Evolutionary conservation across 2,797 vertebrate species (phyloP).

Genomic region (Coranthus polyacanthus): DNA sequence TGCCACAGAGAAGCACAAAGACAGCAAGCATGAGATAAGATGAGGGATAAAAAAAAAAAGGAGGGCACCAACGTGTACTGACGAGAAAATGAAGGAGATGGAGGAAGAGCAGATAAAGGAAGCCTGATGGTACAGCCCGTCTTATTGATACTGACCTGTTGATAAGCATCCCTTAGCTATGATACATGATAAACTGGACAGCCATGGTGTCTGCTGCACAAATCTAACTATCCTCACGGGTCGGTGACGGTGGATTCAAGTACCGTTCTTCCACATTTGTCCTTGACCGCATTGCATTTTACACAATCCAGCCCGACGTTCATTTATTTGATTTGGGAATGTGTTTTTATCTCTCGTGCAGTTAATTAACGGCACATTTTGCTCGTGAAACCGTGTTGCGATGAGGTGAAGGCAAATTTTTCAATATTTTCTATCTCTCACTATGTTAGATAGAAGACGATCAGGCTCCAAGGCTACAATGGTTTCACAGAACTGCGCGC

Average conservation of each 20-base stretch:
- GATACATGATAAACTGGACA: too few species aligned
- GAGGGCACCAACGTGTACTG: constrained; percentile 17
- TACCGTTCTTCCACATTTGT: too few species aligned
- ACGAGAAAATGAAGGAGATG: constrained; percentile 6
- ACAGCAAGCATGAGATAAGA: constrained; percentile 31
- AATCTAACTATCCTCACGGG: too few species aligned
- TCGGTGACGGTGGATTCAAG: too few species aligned
- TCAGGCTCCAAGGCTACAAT: constrained; percentile 60
- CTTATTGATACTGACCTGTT: too few species aligned
- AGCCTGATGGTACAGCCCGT: too few species aligned
- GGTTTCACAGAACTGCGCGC: constrained; percentile 62
- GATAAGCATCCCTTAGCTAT: too few species aligned
- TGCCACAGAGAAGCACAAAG: constrained; percentile 17
- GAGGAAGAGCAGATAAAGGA: neutral
- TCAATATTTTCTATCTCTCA: constrained; percentile 36
- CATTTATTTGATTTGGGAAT: neutral
- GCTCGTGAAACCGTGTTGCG: neutral
- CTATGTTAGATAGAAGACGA: constrained; percentile 21
- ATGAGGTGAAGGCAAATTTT: constrained; percentile 33
- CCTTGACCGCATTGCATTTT: neutral
- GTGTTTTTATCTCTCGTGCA: constrained; percentile 2
- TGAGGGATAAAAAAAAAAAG: constrained; percentile 34
- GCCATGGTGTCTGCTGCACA: too few species aligned
- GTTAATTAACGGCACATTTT: constrained; percentile 5
- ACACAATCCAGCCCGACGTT: neutral